These are phyloP conservation scores for Alloscopus bannaensis DNA, from an alignment of 2,888 invertebrate species.

Conservation along the genomic window DNA sequence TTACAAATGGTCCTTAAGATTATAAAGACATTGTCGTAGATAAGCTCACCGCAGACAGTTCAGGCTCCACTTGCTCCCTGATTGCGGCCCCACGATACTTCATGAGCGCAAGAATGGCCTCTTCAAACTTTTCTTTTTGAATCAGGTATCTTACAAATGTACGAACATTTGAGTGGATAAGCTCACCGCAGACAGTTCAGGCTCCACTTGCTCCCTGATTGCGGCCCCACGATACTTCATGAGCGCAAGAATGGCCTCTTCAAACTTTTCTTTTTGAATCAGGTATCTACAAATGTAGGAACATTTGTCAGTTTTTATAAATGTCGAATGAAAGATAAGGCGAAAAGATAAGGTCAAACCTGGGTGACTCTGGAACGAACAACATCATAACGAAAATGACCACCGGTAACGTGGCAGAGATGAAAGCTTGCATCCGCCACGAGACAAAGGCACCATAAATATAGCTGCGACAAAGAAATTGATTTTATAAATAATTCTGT, in stretches of 20 bases:
- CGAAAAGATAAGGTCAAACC: constrained; percentile 84
- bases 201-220: constrained; percentile 38
- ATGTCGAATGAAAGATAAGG: too few species aligned
- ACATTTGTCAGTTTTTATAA: too few species aligned
- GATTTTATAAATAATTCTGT: not conserved
- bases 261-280: constrained; percentile 74
- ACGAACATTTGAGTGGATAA: constrained; percentile 43
- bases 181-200: constrained; percentile 30
- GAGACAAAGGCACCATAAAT: constrained; percentile 46
- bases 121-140: constrained; percentile 73
- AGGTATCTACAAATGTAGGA: constrained; percentile 1
- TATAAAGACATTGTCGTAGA: constrained; percentile 37
- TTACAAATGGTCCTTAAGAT: not conserved
- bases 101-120: constrained; percentile 36
- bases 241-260: constrained; percentile 34
- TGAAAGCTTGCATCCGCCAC: constrained; percentile 57
- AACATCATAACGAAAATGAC: constrained; percentile 84
- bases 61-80: constrained; percentile 35
- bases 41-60: constrained; percentile 31
- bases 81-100: too few species aligned
- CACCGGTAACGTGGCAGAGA: constrained; percentile 82
- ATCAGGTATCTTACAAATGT: not conserved
- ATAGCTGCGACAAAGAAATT: constrained; percentile 27
- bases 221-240: constrained; percentile 30
- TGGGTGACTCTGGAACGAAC: constrained; percentile 86